Evolutionary conservation across 2,797 vertebrate genomes (phyloP), one percentile per base, ranked within the genome.

Genomic region (Rhinella marina): DNA sequence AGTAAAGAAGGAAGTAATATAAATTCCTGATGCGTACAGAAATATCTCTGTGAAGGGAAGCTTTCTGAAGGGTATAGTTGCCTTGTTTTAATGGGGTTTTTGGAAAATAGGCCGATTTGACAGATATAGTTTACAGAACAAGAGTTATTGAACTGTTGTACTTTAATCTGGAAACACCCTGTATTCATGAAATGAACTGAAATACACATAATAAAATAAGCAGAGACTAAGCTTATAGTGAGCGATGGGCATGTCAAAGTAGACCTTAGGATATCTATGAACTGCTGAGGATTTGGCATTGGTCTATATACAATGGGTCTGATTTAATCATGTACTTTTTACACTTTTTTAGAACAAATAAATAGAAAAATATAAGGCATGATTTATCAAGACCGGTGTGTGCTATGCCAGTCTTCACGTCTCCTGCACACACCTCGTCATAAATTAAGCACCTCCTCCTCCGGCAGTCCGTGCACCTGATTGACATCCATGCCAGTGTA

Each of bases 1-100:
- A 50, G 61, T 87, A 78, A 41, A 82, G 54, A 66, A 83, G 70
- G 86, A 82, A 64, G 57, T 62, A 70, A 84, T 82, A 87, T 83
- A 70, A 77, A 83, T 84, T 88, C 81, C 73, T 52, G 78, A 77
- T 77, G 41, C 19, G 56, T 83, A 84, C 50, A 70, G 32, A 59
- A 78, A 79, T 62, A 66, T 76, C 13, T 68, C 29, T n/a, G 21
- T 56, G 57, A 75, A 66, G 50, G 41, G 82, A 61, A 82, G 23
- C 11, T 68, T 29, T 32, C 13, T 56, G 70, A 62, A 66, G 50
- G 41, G 82, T 56, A 66, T 10, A 17, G 68, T 11, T 7, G 9
- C 54, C 41, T 17, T 54, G 73, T 78, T 21, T 73, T 9, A 32
- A 50, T 14, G 29, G 76, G 29, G 57, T 5, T 59, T 19, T 32